Evolutionary conservation across 2,797 vertebrate species (phyloP).

Genomic region (Psittacula derbiana): DNA sequence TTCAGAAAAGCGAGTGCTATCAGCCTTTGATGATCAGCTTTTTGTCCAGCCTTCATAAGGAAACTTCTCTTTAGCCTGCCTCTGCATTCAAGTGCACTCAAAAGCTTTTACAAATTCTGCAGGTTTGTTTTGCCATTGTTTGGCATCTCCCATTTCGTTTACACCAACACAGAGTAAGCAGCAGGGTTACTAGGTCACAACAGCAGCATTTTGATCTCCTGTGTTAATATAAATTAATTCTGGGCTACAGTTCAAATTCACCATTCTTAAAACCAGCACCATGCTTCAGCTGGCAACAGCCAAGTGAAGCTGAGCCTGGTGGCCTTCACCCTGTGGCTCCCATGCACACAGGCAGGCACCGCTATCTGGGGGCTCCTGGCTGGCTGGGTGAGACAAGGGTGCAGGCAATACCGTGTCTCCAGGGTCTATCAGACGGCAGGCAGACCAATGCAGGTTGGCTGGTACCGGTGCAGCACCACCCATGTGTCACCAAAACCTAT

Average conservation of each 20-base stretch:
- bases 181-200: not conserved
- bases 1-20: not conserved
- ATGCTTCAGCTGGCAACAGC: not conserved
- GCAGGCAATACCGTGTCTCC: not conserved
- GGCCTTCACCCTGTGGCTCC: accelerated
- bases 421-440: not conserved
- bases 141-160: not conserved
- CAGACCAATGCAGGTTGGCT: not conserved
- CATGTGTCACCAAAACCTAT: not conserved
- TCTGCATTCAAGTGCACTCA: too few species aligned
- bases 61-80: too few species aligned
- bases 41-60: too few species aligned
- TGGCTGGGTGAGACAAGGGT: not conserved
- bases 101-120: too few species aligned
- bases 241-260: not conserved
- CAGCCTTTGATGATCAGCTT: too few species aligned
- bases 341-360: not conserved
- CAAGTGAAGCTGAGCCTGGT: not conserved
- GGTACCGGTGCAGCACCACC: not conserved
- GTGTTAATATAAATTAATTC: not conserved
- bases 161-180: not conserved
- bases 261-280: not conserved
- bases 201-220: not conserved
- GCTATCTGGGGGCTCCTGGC: accelerated
- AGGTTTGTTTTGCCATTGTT: not conserved